Conservation (phyloP, 2,797 vertebrate species). For the Odontamblyopus lacepedii region DNA sequence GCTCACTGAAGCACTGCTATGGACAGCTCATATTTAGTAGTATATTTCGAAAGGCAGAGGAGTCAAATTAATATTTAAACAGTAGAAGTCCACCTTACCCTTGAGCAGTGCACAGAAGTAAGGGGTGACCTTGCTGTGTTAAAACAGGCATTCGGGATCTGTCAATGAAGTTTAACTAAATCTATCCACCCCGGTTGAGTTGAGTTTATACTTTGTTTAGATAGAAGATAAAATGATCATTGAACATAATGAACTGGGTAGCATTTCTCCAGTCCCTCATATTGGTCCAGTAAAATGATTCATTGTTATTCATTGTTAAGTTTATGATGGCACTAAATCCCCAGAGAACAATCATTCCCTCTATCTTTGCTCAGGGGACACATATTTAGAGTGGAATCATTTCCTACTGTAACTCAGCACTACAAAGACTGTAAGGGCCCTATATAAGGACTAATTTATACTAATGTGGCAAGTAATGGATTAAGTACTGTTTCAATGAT, state of each 20-base stretch:
- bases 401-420: background rate
- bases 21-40: background rate
- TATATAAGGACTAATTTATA: too few species aligned
- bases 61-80: background rate
- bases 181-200: background rate
- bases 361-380: background rate
- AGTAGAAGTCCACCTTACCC: background rate
- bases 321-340: conserved; percentile 5
- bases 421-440: background rate
- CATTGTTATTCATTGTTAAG: background rate
- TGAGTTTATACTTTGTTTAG: background rate
- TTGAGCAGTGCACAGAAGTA: background rate
- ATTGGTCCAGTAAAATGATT: background rate
- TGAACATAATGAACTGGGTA: background rate
- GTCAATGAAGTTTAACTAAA: background rate
- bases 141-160: background rate
- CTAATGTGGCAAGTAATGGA: too few species aligned
- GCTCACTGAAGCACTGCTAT: conserved; percentile 1
- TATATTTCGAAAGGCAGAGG: background rate
- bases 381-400: background rate
- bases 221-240: background rate
- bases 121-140: too few species aligned
- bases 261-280: background rate
- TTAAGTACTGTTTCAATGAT: too few species aligned
- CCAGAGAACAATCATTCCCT: background rate